Percentiles rank a stretch among this genome's conserved stretches.
Evolutionary conservation across 2,797 vertebrate genomes (phyloP).

Genomic region (Clarias pachynema): DNA sequence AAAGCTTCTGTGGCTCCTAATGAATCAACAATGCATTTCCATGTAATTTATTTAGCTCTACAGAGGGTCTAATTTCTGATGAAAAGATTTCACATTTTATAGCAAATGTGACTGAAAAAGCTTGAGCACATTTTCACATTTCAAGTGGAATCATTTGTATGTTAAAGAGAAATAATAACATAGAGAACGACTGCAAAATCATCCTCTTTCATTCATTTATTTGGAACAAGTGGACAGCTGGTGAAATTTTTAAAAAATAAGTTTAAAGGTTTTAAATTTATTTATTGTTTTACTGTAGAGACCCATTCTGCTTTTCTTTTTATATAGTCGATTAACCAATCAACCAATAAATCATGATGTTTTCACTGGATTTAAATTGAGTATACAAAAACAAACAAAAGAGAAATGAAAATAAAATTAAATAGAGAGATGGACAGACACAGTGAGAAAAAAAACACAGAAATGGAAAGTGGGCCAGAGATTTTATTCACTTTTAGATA

Average conservation of each 20-base stretch:
- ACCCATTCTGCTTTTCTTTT: neutral
- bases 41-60: constrained; percentile 4
- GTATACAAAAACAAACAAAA: neutral
- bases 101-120: neutral
- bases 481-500: constrained; percentile 10
- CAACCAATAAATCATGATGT: neutral
- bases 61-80: neutral
- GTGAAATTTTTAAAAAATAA: neutral
- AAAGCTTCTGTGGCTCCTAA: neutral
- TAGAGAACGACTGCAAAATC: neutral
- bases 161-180: neutral
- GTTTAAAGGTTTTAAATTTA: neutral
- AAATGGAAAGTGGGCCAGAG: neutral
- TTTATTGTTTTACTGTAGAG: too few species aligned
- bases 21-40: neutral
- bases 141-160: constrained; percentile 7
- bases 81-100: neutral
- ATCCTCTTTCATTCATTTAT: neutral
- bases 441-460: neutral
- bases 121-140: neutral
- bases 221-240: neutral
- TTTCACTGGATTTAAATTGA: neutral
- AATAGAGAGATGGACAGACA: neutral
- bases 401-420: neutral
- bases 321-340: constrained; percentile 10